Percentiles rank a stretch among this genome's conserved stretches.
Conservation (phyloP, 1,140 invertebrate species). For the Brachionus koreanus region DNA sequence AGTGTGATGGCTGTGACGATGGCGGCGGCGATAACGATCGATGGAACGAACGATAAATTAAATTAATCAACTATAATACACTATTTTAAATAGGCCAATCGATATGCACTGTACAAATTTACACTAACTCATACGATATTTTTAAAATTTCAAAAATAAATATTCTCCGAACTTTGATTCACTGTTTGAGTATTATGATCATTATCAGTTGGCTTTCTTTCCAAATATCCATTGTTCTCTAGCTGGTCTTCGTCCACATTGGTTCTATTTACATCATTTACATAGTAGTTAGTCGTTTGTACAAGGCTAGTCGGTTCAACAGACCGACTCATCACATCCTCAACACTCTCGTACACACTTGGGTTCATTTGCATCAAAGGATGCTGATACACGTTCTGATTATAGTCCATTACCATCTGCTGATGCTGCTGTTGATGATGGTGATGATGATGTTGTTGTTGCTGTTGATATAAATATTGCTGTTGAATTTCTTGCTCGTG, state of each 20-base stretch:
- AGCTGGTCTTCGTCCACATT: background rate
- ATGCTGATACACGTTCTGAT: background rate
- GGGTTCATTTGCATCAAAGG: background rate
- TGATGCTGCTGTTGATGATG: slow-evolving; percentile 1
- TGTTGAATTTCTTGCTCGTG: slow-evolving; percentile 31
- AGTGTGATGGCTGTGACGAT: too few relatives aligned
- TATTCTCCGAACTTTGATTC: background rate
- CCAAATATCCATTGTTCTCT: background rate
- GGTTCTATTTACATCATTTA: slow-evolving; percentile 32
- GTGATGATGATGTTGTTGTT: background rate
- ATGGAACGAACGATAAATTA: background rate
- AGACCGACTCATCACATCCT: background rate
- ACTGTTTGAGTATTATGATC: slow-evolving; percentile 27
- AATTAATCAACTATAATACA: background rate
- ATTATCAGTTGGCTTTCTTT: slow-evolving; percentile 12
- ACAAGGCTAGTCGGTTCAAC: background rate
- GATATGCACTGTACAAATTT: background rate
- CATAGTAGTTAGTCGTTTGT: slow-evolving; percentile 28
- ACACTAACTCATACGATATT: background rate
- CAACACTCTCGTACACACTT: slow-evolving; percentile 5
- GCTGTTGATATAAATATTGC: background rate
- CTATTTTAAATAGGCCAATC: background rate
- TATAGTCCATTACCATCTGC: background rate
- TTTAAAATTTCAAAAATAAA: background rate
- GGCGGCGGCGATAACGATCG: background rate